Evolutionary conservation across 1,140 invertebrate genomes (phyloP).

Genomic region (Listronotus oregonensis): DNA sequence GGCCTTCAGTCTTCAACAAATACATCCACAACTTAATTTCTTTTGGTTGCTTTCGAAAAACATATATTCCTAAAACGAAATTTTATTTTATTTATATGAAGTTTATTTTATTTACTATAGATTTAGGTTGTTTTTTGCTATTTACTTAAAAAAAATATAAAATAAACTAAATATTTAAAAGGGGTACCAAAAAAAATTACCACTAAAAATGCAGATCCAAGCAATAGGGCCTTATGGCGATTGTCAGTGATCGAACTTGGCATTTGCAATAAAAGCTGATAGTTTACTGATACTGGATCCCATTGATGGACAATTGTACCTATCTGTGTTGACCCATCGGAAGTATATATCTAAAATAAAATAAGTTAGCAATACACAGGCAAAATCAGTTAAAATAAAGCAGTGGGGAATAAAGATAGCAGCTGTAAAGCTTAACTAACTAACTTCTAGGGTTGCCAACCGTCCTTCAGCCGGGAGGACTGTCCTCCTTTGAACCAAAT

Average conservation of each 20-base stretch:
- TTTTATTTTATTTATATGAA: too few species aligned
- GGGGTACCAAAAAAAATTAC: conserved; percentile 48
- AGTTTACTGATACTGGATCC: conserved; percentile 61
- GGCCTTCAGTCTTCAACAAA: conserved; percentile 31
- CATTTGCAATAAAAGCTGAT: conserved; percentile 59
- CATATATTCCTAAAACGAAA: conserved; percentile 51
- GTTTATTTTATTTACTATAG: too few species aligned
- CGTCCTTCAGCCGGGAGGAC: too few species aligned
- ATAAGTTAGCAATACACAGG: neutral
- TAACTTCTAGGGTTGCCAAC: too few species aligned
- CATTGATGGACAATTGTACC: conserved; percentile 63
- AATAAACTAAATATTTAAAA: too few species aligned
- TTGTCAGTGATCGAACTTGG: conserved; percentile 59
- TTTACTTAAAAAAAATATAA: too few species aligned
- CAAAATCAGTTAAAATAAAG: too few species aligned
- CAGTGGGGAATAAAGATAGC: too few species aligned
- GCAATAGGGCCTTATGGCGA: conserved; percentile 61
- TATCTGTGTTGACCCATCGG: conserved; percentile 60
- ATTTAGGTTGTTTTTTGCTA: too few species aligned
- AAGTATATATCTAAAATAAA: conserved; percentile 54
- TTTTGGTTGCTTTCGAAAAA: conserved; percentile 47
- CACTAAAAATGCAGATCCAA: conserved; percentile 63
- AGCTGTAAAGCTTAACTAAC: too few species aligned
- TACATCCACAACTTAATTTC: conserved; percentile 32
- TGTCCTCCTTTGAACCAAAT: too few species aligned